Conservation (phyloP, 2,113 vertebrate genomes). For the Pogonocichla stellata region DNA sequence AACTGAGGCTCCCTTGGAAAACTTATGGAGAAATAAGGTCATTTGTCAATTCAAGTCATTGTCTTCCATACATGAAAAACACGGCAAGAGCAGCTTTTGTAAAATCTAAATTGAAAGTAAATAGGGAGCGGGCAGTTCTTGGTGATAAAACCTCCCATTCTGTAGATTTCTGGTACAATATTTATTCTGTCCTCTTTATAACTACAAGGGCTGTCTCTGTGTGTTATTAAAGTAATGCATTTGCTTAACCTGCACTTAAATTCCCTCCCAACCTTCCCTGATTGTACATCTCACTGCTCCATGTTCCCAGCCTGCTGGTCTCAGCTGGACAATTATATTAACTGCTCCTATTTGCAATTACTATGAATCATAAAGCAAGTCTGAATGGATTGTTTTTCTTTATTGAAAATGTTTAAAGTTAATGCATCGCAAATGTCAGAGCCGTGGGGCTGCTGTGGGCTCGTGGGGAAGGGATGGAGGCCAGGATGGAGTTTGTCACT, state of each 20-base stretch:
- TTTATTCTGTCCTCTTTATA: slow-evolving; percentile 73
- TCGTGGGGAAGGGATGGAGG: not conserved
- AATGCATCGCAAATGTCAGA: slow-evolving; percentile 56
- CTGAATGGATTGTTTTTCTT: slow-evolving; percentile 56
- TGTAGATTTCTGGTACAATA: slow-evolving; percentile 70
- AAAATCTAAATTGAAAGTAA: slow-evolving; percentile 78
- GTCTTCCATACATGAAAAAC: slow-evolving; percentile 49
- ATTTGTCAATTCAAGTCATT: slow-evolving; percentile 63
- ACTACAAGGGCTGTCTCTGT: slow-evolving; percentile 59
- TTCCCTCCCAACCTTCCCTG: slow-evolving; percentile 42
- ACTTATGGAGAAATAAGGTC: slow-evolving; percentile 37
- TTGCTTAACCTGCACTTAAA: slow-evolving; percentile 72
- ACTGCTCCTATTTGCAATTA: slow-evolving; percentile 59
- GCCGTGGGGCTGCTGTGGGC: not conserved
- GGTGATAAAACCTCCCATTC: slow-evolving; percentile 71
- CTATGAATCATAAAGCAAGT: slow-evolving; percentile 60
- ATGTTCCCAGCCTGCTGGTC: slow-evolving; percentile 43
- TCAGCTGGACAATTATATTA: slow-evolving; percentile 65
- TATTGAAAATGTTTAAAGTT: slow-evolving; percentile 71
- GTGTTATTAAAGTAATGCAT: slow-evolving; percentile 71
- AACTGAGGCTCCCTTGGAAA: slow-evolving; percentile 22
- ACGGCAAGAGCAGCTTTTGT: slow-evolving; percentile 59
- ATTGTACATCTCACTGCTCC: slow-evolving; percentile 49
- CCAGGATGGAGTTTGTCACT: accelerated
- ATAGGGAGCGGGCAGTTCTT: slow-evolving; percentile 68